Percentiles rank a stretch among this genome's conserved stretches.
These are phyloP conservation scores for Cercopithecus mona DNA, from an alignment of 2,113 vertebrate genomes.

Conservation along the genomic window DNA sequence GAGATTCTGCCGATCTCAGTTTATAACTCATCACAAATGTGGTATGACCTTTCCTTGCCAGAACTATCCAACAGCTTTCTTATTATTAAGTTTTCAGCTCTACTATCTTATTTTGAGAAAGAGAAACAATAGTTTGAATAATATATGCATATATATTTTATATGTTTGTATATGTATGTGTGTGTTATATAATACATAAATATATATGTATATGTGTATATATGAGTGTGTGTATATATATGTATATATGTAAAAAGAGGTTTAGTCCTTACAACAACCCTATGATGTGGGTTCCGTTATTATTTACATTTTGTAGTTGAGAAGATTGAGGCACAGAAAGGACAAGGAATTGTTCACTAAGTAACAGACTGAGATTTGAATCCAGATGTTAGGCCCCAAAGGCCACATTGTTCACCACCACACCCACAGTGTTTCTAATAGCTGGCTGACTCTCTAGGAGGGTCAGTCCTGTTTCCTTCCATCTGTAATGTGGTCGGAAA, in stretches of 20 bases:
- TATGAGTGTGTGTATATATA: too few relatives aligned
- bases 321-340: neutral
- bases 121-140: neutral
- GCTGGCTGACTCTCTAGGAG: neutral
- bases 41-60: neutral
- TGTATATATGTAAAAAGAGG: neutral
- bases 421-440: neutral
- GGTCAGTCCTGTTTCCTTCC: neutral
- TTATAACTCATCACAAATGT: constrained; percentile 10
- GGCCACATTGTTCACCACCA: neutral
- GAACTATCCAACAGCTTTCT: neutral
- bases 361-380: neutral
- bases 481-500: neutral
- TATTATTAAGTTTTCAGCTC: neutral
- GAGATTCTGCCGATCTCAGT: neutral
- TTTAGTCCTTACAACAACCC: neutral
- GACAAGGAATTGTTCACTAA: neutral
- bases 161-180: neutral
- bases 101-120: neutral
- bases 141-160: neutral
- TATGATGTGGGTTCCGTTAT: neutral
- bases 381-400: neutral
- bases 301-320: neutral
- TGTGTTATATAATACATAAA: too few relatives aligned
- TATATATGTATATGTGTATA: too few relatives aligned